phyloP scores from a whole-genome alignment of 2,797 vertebrate species.

The Streptopelia turtur region DNA sequence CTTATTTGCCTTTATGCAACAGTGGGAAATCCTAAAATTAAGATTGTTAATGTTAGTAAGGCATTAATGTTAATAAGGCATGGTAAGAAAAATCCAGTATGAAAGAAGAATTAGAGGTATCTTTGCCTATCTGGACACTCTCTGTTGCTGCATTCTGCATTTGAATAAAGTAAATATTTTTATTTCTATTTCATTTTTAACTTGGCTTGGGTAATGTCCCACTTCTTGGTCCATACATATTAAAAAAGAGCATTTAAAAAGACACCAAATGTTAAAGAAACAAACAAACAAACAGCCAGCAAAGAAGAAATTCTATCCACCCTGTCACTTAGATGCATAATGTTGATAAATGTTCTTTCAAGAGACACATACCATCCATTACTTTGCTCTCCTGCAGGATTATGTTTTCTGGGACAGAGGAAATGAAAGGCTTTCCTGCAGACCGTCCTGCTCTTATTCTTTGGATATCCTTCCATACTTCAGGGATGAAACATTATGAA shows the following conservation, averaged over 20 bases:
- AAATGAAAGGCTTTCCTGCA: constrained; percentile 74
- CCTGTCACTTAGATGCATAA: constrained; percentile 33
- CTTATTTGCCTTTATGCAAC: neutral
- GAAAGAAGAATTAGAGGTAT: neutral
- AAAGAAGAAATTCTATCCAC: neutral
- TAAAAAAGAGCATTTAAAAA: neutral
- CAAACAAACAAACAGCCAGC: neutral
- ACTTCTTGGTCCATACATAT: neutral
- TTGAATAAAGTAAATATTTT: neutral
- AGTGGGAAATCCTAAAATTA: neutral
- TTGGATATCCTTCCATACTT: constrained; percentile 38
- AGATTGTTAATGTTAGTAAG: neutral
- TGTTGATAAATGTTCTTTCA: neutral
- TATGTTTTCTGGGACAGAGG: constrained; percentile 66
- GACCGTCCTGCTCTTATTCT: constrained; percentile 21
- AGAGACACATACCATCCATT: constrained; percentile 46
- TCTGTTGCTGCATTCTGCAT: neutral
- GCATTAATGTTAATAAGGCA: neutral
- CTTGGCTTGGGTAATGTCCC: neutral
- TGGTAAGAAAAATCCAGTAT: neutral
- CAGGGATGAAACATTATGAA: constrained; percentile 12
- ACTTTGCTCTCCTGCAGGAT: constrained; percentile 48
- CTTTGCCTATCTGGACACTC: neutral
- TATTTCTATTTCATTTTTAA: neutral
- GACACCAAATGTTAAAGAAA: neutral